Base-by-base conservation (phyloP, 2,888 invertebrate genomes). In the Luffia ferchaultella region DNA sequence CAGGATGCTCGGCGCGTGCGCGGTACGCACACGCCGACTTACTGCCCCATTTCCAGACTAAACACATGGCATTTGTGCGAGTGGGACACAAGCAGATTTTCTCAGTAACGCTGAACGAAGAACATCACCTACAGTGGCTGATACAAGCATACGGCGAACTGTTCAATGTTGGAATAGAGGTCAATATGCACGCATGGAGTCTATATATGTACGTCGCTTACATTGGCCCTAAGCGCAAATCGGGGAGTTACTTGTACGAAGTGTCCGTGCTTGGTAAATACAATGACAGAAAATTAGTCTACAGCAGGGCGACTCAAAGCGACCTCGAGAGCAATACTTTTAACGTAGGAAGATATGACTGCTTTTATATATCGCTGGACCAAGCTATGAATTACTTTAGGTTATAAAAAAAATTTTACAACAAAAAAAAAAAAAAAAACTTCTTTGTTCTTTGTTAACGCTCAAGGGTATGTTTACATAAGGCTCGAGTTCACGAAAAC, bases 221-320 rank as follows among this genome's bases (percentile, higher is more conserved):
- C 60, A 71, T 84, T 53, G 84, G 84, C 1, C 83, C 84, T 45
- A 73, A 75, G 60, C 68, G 68, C 52, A 66, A 70, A 18, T 73
- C 82, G 5, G 42, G 30, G 16, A 48, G 20, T 42, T 48, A 46
- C 53, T 50, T 42, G 2, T 51, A 0, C 54, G 40, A 79, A 77
- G 76, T 82, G 15, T 62, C 68, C 0, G 64, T 79, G 3, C 55
- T 63, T 18, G 80, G 78, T 0, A 68, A 68, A 42, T 66, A 74
- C 57, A 70, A 70, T 57, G 61, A 67, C 0, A 60, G 79, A 1
- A 68, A 65, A 45, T 60, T 80, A 1, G 61, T 63, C 1, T 83
- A 79, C 64, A 56, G 62, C n/a, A 63, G 82, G 17, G 60, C 63
- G 12, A 73, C 78, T 0, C 82, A 82, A 64, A 73, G 76, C 62